These are phyloP conservation scores for Drosophila setifemur DNA, from an alignment of 1,140 invertebrate genomes.

Conservation along the genomic window DNA sequence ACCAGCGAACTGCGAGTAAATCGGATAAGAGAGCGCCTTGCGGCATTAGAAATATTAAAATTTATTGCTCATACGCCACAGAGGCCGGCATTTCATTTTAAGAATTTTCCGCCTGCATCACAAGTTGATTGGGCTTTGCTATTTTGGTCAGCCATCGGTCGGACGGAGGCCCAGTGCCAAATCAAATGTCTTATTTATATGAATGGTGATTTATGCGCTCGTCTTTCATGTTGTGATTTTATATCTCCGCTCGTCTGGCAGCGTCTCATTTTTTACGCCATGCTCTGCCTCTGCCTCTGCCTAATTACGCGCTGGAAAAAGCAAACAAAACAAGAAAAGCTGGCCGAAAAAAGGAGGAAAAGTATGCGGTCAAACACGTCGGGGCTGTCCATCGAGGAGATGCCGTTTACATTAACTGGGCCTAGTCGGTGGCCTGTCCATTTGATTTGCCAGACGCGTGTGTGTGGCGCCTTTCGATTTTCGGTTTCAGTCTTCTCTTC, in stretches of 20 bases:
- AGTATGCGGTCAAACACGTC: constrained; percentile 17
- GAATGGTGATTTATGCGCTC: constrained; percentile 69
- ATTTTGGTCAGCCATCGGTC: constrained; percentile 42
- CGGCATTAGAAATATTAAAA: constrained; percentile 74
- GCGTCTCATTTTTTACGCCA: constrained; percentile 54
- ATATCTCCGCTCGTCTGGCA: constrained; percentile 29
- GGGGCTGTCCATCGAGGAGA: constrained; percentile 4
- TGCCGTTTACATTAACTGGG: constrained; percentile 26
- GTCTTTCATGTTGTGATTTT: constrained; percentile 70
- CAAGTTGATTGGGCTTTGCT: constrained; percentile 64
- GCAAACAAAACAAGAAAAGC: constrained; percentile 2
- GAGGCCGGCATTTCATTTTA: constrained; percentile 43
- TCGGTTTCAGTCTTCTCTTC: constrained; percentile 3
- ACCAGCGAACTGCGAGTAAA: constrained; percentile 21
- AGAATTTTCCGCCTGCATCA: constrained; percentile 47
- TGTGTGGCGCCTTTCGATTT: constrained; percentile 71
- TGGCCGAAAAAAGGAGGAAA: constrained; percentile 5
- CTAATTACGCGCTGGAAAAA: constrained; percentile 59
- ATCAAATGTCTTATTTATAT: constrained; percentile 74
- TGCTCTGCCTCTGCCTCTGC: constrained; percentile 27
- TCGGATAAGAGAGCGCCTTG: constrained; percentile 32
- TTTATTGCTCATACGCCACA: constrained; percentile 74
- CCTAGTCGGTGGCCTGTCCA: constrained; percentile 50
- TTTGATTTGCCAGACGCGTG: constrained; percentile 75
- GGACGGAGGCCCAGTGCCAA: constrained; percentile 45